Base-by-base conservation (phyloP, 2,888 invertebrate species). In the Trichogramma evanescens region DNA sequence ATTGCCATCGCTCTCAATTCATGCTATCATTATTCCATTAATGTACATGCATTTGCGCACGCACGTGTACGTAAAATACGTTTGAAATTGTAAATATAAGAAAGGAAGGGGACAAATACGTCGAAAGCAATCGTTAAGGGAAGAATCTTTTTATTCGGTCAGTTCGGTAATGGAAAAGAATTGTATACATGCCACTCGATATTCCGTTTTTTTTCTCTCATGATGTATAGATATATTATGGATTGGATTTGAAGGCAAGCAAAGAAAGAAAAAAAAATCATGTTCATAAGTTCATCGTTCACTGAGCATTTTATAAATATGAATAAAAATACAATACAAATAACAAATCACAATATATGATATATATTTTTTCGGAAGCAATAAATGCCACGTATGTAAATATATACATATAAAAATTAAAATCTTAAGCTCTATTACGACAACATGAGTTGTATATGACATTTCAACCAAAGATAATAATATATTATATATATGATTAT, bases 351-450 rank as follows among this genome's bases (percentile, higher is more conserved):
- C 26, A n/a, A 6, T 41, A 39, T 39, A 51, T 9, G 9, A 58
- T 10, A 55, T 43, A 49, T 58, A 44, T 54, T 62, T 54, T 65
- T 49, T 44, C 10, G 49, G 57, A 54, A 65, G 45, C 54, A 57
- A 63, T 51, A 66, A 50, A 63, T 59, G 62, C 26, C 46, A 50
- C 59, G 63, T 58, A 61, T 43, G 56, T 62, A 63, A 46, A 58
- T 50, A 61, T 54, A 43, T 13, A 52, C 51, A 26, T 10, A 50
- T 50, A 51, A 26, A 10, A 57, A 50, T 38, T 13, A 59, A 50
- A 54, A 10, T 26, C 26, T 26, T 26, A 26, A 26, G 26, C 26
- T 26, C 26, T 26, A 26, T 26, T 26, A 26, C 26, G 51, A 42
- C 50, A 56, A 57, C 54, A 26, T 43, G 56, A 61, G 60, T 26